Evolutionary conservation across 2,888 invertebrate species (phyloP), one percentile per base, ranked within the genome.

Genomic region (Girardia tigrina): DNA sequence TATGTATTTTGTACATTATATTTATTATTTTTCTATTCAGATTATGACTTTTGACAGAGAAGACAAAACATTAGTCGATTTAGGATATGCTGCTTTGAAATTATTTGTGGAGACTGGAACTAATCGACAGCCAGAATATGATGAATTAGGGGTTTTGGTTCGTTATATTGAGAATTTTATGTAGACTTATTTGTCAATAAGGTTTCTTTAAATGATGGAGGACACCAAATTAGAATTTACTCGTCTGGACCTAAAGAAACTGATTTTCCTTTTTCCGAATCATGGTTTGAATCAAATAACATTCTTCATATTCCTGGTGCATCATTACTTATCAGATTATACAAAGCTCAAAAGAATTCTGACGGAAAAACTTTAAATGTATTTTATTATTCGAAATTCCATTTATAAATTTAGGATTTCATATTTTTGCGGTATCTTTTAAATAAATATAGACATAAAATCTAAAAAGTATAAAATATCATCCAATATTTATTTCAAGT

Each of bases 181-280:
- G 26, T 74, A 27, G n/a, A n/a, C 20, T 74, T 28, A 42, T 26
- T 73, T 14, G 71, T 73, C 12, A 71, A 2, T 71, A 78, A 83
- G 82, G 78, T 83, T 2, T 81, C 83, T 0, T 79, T 83, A 56
- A 83, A 83, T 79, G 82, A 81, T 76, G 83, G 83, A 26, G 81
- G 80, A 69, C 83, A 83, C 76, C 83, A 83, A 79, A 77, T 82
- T 56, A 78, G 83, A 4, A 75, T 83, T 75, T 83, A 81, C 76
- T 77, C 78, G 56, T 78, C 79, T 74, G 82, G 81, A 26, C 83
- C 83, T n/a, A 80, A 82, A 78, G 81, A 81, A 16, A 79, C 80
- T 2, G 81, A 82, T 71, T 16, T 56, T 56, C 82, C 82, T 12
- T 78, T 83, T 73, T 79, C 80, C 8, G 82, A 82, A 73, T 72